Evolutionary conservation across 2,113 vertebrate genomes (phyloP).

Genomic region (Sceloporus undulatus): DNA sequence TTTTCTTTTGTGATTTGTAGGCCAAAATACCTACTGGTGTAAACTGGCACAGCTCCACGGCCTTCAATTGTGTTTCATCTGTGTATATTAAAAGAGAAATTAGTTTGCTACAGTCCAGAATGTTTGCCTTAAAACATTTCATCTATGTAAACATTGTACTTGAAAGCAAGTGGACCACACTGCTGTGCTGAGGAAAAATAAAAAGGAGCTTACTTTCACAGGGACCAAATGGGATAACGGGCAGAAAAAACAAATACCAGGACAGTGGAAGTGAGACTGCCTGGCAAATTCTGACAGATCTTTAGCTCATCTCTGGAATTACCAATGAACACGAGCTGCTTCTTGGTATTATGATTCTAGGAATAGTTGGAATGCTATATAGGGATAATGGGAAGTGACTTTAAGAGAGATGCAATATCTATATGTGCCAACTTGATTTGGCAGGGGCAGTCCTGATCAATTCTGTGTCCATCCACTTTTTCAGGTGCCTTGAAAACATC

Average conservation of each 20-base stretch:
- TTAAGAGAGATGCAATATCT: too few relatives aligned
- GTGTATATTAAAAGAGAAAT: conserved; percentile 52
- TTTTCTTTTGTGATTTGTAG: conserved; percentile 16
- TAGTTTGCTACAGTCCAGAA: conserved; percentile 38
- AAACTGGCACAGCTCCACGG: conserved; percentile 54
- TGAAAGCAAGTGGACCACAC: conserved; percentile 43
- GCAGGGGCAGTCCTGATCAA: too few relatives aligned
- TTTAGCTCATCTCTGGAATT: conserved; percentile 17
- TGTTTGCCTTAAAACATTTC: conserved; percentile 50
- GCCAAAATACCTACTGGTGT: conserved; percentile 46
- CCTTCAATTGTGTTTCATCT: conserved; percentile 45
- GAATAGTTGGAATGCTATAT: too few relatives aligned
- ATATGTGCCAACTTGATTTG: too few relatives aligned
- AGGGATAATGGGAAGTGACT: too few relatives aligned
- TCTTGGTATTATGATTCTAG: too few relatives aligned
- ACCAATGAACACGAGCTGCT: background rate
- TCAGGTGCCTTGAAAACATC: too few relatives aligned
- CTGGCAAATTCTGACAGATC: background rate
- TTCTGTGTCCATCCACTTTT: too few relatives aligned
- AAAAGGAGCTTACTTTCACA: conserved; percentile 2
- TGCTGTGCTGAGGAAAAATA: background rate
- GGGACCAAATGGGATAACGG: conserved; percentile 27
- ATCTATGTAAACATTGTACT: conserved; percentile 38
- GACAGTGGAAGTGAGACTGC: background rate
- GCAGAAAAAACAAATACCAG: background rate